Percentiles rank a stretch among this genome's conserved stretches.
Evolutionary conservation across 2,888 invertebrate species (phyloP).

Genomic region (Tipula confusa): DNA sequence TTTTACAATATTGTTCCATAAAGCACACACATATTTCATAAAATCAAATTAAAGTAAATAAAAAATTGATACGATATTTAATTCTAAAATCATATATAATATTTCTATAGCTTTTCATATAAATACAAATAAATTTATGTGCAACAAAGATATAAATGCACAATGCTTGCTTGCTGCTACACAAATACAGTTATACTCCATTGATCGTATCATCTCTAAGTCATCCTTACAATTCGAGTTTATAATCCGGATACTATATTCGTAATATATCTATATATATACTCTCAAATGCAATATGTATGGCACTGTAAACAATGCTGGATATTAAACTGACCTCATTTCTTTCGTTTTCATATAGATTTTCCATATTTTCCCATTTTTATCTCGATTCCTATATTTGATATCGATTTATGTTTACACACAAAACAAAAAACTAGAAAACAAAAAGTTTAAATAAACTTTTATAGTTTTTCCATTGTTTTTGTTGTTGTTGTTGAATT

Average conservation of each 20-base stretch:
- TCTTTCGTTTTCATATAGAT: not conserved
- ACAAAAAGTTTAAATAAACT: not conserved
- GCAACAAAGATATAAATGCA: not conserved
- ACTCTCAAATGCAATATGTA: not conserved
- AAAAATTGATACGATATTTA: not conserved
- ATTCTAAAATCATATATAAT: not conserved
- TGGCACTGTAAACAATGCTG: not conserved
- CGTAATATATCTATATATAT: not conserved
- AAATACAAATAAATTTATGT: not conserved
- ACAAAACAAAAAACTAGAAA: not conserved
- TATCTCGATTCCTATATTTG: not conserved
- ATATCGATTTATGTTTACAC: not conserved
- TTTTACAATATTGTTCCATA: not conserved
- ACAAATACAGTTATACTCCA: not conserved
- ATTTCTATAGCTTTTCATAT: not conserved
- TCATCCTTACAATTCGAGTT: not conserved
- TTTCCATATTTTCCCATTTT: not conserved
- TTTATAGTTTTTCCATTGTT: not conserved
- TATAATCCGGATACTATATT: not conserved
- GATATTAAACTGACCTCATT: not conserved
- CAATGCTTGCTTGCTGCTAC: not conserved
- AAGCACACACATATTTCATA: not conserved
- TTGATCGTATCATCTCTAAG: not conserved
- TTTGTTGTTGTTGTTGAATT: not conserved
- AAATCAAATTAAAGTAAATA: slow-evolving; percentile 12